Evolutionary conservation across 1,140 invertebrate genomes (phyloP).

Genomic region (Tachypleus tridentatus): DNA sequence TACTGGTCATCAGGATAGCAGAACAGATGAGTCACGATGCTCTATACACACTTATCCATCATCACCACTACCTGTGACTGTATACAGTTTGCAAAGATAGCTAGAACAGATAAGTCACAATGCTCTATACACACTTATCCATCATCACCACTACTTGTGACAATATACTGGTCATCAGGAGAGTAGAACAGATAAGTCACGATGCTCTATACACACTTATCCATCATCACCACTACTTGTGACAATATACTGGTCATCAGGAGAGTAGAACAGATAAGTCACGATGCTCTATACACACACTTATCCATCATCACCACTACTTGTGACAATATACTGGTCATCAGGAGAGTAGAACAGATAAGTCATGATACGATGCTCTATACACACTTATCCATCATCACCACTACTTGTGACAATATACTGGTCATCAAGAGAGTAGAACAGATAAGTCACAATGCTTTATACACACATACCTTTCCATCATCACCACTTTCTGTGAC

Average conservation of each 20-base stretch:
- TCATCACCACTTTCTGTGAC: slow-evolving; percentile 90
- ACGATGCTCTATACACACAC: slow-evolving; percentile 30
- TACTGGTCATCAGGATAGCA: too few species aligned
- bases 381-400: too few species aligned
- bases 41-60: too few species aligned
- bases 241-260: too few species aligned
- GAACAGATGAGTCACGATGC: too few species aligned
- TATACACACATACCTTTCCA: slow-evolving; percentile 52
- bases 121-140: slow-evolving; percentile 30
- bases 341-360: slow-evolving; percentile 81
- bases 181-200: slow-evolving; percentile 83
- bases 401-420: too few species aligned
- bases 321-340: slow-evolving; percentile 78
- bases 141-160: slow-evolving; percentile 51
- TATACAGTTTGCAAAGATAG: too few species aligned
- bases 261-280: too few species aligned
- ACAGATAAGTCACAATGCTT: background rate
- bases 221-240: too few species aligned
- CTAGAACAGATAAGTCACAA: too few species aligned
- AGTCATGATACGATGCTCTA: slow-evolving; percentile 50
- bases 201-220: background rate
- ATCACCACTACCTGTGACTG: too few species aligned
- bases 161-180: slow-evolving; percentile 75
- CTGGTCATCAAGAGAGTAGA: too few species aligned
- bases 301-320: slow-evolving; percentile 81